Conservation (phyloP, 1,140 invertebrate genomes). For the Centruroides vittatus region DNA sequence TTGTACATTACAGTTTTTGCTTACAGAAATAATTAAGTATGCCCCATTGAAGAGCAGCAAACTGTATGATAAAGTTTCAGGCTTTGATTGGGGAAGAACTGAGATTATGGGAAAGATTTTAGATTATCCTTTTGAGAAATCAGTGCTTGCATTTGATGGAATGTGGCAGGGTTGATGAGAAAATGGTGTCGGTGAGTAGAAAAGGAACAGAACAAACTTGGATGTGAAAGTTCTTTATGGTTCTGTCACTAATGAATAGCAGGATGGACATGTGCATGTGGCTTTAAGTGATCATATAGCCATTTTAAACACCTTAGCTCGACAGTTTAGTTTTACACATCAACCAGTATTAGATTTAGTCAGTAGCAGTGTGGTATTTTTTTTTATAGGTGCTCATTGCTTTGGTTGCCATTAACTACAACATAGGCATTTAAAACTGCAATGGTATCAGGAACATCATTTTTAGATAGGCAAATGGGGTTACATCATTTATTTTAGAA, state of each 20-base stretch:
- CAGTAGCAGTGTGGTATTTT: background rate
- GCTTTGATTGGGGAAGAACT: background rate
- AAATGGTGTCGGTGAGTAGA: background rate
- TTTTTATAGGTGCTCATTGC: background rate
- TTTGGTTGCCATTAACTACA: background rate
- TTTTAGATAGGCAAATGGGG: background rate
- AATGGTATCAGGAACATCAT: background rate
- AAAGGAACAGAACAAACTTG: background rate
- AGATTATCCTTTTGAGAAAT: background rate
- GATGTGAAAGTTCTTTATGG: background rate
- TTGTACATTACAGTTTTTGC: too few relatives aligned
- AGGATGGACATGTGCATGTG: background rate
- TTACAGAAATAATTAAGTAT: background rate
- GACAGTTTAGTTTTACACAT: background rate
- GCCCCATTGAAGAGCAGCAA: conserved; percentile 30
- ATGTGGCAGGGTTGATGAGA: background rate
- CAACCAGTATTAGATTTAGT: background rate
- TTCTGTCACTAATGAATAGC: background rate
- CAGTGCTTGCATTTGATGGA: background rate
- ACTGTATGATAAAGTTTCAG: background rate
- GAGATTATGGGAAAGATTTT: background rate
- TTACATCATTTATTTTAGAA: background rate
- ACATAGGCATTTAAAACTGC: background rate
- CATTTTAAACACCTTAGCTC: background rate
- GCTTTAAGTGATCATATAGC: background rate